Evolutionary conservation across 2,888 invertebrate genomes (phyloP), one percentile per base, ranked within the genome.

Genomic region (Drosophila limbata): DNA sequence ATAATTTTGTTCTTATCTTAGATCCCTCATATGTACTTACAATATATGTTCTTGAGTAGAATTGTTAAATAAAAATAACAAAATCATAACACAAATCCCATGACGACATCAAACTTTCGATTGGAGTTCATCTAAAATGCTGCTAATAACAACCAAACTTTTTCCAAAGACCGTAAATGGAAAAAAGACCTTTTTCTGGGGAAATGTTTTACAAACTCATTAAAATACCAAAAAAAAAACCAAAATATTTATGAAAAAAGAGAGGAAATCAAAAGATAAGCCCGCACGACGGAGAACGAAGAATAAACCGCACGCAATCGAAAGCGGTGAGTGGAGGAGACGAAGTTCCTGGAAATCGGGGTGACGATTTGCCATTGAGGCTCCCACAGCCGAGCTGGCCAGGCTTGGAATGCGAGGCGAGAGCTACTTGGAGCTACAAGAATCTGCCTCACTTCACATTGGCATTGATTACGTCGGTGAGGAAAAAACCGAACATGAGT

Each of bases 191-290:
- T 39, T 63, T 77, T 81, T 77, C 62, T 42, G 65, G 40, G 47
- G 57, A 81, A 74, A 57, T 62, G 61, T 31, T 37, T 48, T 19
- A 42, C 51, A 69, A 69, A 69, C 86, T 86, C 84, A 84, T 88
- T 88, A 88, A 88, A 84, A 88, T 85, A 73, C 78, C 75, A 76
- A 85, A 74, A 73, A 51, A 66, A 53, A 65, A 71, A 60, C 63
- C 37, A 17, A 71, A 64, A 55, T 33, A 59, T 53, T 63, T 61
- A 45, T 31, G 25, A 25, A 37, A 35, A 35, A 39, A 35, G 13
- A 44, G 35, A 17, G 28, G 51, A 61, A 70, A 53, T 65, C 71
- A 73, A 69, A 72, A 81, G 84, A 81, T 87, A 84, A 87, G 65
- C 52, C 67, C 69, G 69, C 47, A 19, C 25, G 15, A 4, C 9